Evolutionary conservation across 2,113 vertebrate genomes (phyloP).

Genomic region (Pseudorhombus dupliciocellatus): DNA sequence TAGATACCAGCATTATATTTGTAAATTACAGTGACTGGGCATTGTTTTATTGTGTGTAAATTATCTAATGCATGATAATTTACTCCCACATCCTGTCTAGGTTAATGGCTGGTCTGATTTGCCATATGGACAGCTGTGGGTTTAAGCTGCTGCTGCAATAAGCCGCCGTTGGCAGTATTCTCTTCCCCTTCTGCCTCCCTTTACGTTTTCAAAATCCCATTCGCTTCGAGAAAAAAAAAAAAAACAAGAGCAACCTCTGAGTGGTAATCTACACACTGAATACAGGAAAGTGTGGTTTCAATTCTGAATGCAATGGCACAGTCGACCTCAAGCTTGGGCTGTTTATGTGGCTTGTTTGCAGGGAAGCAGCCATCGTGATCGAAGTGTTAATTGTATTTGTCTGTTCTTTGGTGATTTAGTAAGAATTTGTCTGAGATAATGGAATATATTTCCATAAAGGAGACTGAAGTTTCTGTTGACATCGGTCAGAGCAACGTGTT

Average conservation of each 20-base stretch:
- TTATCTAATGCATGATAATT: too few relatives aligned
- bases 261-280: not conserved
- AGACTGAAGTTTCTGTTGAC: not conserved
- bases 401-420: too few relatives aligned
- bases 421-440: too few relatives aligned
- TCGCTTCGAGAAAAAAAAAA: not conserved
- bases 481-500: too few relatives aligned
- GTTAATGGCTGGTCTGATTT: not conserved
- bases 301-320: too few relatives aligned
- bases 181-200: not conserved
- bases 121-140: not conserved
- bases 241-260: not conserved
- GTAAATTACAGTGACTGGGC: too few relatives aligned
- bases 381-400: too few relatives aligned
- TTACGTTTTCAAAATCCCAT: not conserved
- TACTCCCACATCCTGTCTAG: not conserved
- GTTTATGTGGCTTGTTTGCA: too few relatives aligned
- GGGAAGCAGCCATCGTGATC: too few relatives aligned
- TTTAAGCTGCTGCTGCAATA: not conserved
- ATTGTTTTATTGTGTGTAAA: too few relatives aligned
- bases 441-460: not conserved
- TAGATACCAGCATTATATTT: not conserved
- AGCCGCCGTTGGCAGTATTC: not conserved
- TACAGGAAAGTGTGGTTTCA: not conserved
- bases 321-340: too few relatives aligned